phyloP scores from a whole-genome alignment of 2,113 vertebrate species.

The Nycticorax nycticorax region DNA sequence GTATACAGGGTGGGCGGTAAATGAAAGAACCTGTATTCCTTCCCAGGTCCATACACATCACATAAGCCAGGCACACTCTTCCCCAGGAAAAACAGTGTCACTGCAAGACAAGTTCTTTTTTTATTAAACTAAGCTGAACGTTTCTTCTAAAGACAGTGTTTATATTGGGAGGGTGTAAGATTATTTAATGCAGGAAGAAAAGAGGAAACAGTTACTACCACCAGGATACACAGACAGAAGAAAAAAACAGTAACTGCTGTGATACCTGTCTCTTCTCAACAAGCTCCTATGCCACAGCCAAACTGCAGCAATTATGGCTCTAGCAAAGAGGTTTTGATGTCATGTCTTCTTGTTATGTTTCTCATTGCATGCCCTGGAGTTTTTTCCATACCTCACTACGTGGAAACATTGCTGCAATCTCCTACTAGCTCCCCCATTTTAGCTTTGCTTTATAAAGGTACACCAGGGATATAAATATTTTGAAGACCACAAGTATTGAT shows the following conservation, averaged over 20 bases:
- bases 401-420: not conserved
- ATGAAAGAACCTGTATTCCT: not conserved
- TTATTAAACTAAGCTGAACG: not conserved
- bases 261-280: not conserved
- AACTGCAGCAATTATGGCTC: not conserved
- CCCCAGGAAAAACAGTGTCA: not conserved
- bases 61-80: not conserved
- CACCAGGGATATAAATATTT: not conserved
- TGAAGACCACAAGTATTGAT: not conserved
- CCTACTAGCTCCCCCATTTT: not conserved
- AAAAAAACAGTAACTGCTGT: not conserved
- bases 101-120: not conserved
- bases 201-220: not conserved
- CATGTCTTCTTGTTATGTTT: not conserved
- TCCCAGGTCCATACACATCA: not conserved
- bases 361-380: not conserved
- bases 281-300: not conserved
- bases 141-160: not conserved
- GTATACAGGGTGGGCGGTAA: not conserved
- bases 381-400: not conserved
- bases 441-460: not conserved
- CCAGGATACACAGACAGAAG: rapidly evolving
- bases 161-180: not conserved
- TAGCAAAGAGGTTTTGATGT: not conserved
- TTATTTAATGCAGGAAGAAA: not conserved